A percentile compares a stretch with the other conserved stretches of the same genome.
Conservation (phyloP, 2,888 invertebrate genomes). For the Scaptomyza tumidula region DNA sequence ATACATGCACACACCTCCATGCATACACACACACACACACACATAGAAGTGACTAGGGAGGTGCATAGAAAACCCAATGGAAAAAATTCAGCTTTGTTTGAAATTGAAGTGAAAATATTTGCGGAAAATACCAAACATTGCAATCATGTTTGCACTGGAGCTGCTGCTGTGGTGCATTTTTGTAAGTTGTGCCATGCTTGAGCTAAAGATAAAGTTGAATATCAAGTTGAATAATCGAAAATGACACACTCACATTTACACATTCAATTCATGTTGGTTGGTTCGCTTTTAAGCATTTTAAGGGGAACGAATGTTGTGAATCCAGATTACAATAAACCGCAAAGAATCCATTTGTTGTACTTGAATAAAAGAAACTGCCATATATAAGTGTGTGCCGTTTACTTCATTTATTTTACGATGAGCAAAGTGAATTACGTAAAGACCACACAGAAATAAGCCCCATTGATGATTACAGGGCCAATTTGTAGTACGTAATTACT, state of each 20-base stretch:
- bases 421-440: slow-evolving; percentile 21
- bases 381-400: no score
- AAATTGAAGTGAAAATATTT: slow-evolving; percentile 42
- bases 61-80: slow-evolving; percentile 11
- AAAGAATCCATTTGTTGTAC: no score
- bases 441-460: slow-evolving; percentile 26
- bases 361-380: neutral
- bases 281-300: no score
- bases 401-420: no score
- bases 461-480: slow-evolving; percentile 45
- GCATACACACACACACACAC: slow-evolving; percentile 16
- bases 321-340: neutral
- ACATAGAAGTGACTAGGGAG: slow-evolving; percentile 2
- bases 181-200: slow-evolving; percentile 7
- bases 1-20: slow-evolving; percentile 11
- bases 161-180: neutral
- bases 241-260: neutral
- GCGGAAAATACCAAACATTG: slow-evolving; percentile 22
- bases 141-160: slow-evolving; percentile 5
- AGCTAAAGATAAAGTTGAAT: slow-evolving; percentile 12
- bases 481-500: slow-evolving; percentile 65
- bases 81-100: slow-evolving; percentile 31
- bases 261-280: no score
- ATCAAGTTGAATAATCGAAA: slow-evolving; percentile 18
- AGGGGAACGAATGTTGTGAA: slow-evolving; percentile 9